phyloP scores from a whole-genome alignment of 2,888 invertebrate genomes.

The Campaea margaritaria region DNA sequence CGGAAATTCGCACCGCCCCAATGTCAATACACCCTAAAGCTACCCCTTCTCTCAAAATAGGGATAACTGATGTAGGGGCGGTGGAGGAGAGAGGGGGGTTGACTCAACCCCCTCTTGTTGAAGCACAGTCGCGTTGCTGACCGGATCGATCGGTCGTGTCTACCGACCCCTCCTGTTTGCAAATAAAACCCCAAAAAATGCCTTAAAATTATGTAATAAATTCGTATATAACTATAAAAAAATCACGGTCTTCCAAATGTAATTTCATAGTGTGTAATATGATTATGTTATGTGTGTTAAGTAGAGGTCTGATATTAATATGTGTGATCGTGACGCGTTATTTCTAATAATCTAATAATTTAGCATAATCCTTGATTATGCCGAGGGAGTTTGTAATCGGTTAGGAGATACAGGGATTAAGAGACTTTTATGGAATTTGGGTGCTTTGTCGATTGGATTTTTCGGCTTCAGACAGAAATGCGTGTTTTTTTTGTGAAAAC shows the following conservation, averaged over 20 bases:
- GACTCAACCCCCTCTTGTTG: no score
- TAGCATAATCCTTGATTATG: no score
- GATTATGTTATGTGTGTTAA: neutral
- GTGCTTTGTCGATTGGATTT: constrained; percentile 4
- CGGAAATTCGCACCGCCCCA: constrained; percentile 4
- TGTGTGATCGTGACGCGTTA: neutral
- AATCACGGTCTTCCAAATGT: constrained; percentile 29
- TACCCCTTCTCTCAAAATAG: constrained; percentile 37
- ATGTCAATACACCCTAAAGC: neutral
- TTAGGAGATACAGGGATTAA: neutral
- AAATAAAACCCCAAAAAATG: neutral
- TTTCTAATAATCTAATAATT: no score
- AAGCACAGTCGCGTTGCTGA: constrained; percentile 56
- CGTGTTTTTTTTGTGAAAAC: constrained; percentile 11
- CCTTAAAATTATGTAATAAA: constrained; percentile 24
- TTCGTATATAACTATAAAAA: neutral
- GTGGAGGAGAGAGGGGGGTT: constrained; percentile 36
- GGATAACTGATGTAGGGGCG: constrained; percentile 22
- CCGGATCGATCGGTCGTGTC: constrained; percentile 43
- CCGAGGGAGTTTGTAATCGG: no score
- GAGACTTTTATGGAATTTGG: constrained; percentile 3
- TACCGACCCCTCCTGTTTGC: constrained; percentile 1
- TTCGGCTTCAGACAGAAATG: neutral
- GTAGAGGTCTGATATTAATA: neutral
- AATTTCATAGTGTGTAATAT: neutral